Conservation (phyloP, 2,797 vertebrate species). For the Acipenser transmontanus region DNA sequence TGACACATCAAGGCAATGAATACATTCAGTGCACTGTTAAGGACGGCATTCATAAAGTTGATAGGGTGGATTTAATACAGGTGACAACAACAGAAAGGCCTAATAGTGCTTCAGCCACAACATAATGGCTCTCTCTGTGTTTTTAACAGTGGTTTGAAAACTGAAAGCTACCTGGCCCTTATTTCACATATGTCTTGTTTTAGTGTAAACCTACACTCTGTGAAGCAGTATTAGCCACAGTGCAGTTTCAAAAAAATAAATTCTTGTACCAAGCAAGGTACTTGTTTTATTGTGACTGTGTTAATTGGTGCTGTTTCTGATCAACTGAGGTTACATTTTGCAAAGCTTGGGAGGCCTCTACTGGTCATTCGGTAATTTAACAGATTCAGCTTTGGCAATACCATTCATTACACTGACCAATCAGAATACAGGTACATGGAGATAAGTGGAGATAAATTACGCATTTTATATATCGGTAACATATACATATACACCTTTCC, state of each 20-base stretch:
- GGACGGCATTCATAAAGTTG: constrained; percentile 81
- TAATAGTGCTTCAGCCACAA: constrained; percentile 65
- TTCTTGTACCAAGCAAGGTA: not conserved
- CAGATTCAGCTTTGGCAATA: constrained; percentile 21
- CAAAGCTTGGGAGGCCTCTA: constrained; percentile 96
- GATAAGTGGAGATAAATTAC: too few relatives aligned
- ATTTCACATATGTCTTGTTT: too few relatives aligned
- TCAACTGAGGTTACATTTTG: constrained; percentile 32
- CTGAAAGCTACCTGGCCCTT: too few relatives aligned
- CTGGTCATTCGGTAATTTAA: constrained; percentile 66
- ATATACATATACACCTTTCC: too few relatives aligned
- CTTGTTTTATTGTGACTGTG: constrained; percentile 15
- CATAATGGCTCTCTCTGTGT: constrained; percentile 37
- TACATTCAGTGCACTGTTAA: constrained; percentile 84
- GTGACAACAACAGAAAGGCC: constrained; percentile 73
- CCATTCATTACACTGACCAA: too few relatives aligned
- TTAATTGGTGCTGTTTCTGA: constrained; percentile 35
- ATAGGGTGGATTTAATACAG: constrained; percentile 79
- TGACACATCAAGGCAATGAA: constrained; percentile 81
- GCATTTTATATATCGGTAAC: too few relatives aligned
- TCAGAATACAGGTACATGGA: too few relatives aligned
- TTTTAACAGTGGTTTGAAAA: too few relatives aligned
- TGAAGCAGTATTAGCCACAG: too few relatives aligned
- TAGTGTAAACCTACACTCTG: too few relatives aligned
- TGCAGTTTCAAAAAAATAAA: constrained; percentile 2